Percentiles rank a stretch among this genome's conserved stretches.
Evolutionary conservation across 2,797 vertebrate species (phyloP).

Genomic region (Phalanger gymnotis): DNA sequence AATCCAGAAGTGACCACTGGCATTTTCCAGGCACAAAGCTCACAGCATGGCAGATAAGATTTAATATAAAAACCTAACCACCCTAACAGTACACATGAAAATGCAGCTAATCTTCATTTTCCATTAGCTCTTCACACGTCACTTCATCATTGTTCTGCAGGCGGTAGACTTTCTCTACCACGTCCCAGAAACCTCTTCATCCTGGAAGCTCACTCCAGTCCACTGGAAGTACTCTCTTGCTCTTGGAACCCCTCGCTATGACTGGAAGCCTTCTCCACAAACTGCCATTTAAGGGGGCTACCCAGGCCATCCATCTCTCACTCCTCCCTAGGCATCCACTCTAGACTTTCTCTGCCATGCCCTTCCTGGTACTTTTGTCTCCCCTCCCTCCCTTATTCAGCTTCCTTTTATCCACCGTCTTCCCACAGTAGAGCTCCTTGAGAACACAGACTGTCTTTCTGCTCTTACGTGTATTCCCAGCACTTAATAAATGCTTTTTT

Average conservation of each 20-base stretch:
- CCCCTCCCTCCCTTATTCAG: neutral
- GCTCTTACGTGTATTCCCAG: neutral
- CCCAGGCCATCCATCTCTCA: neutral
- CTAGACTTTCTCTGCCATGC: neutral
- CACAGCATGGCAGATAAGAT: neutral
- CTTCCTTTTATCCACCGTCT: neutral
- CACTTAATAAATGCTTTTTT: neutral
- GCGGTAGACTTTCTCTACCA: neutral
- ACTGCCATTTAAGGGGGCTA: neutral
- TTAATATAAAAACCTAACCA: conserved; percentile 31
- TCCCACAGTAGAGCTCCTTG: neutral
- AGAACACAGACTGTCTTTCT: neutral
- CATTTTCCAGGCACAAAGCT: neutral
- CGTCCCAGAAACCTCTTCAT: neutral
- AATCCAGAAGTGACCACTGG: no score
- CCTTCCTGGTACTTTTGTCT: neutral
- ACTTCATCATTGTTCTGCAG: neutral
- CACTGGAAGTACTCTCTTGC: neutral
- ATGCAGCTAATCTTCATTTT: neutral
- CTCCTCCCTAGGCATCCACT: neutral
- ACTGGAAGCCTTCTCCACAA: neutral
- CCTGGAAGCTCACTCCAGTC: neutral
- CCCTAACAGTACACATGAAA: conserved; percentile 33
- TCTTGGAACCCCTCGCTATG: neutral
- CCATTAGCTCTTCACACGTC: neutral